These are phyloP conservation scores for Abrostola triplasia DNA, from an alignment of 2,888 invertebrate genomes.

Conservation along the genomic window DNA sequence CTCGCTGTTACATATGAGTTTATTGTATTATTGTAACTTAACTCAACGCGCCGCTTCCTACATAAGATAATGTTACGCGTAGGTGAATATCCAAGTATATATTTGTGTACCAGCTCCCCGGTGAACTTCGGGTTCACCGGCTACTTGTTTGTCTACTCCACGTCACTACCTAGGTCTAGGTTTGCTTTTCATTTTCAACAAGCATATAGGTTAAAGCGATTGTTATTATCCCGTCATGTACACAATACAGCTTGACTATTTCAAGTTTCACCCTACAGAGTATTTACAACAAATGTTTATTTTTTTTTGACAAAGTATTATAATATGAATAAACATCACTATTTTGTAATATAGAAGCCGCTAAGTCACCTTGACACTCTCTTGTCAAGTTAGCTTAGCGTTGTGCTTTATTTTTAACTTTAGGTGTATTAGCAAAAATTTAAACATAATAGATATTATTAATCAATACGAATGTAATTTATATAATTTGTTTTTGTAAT, in stretches of 20 bases:
- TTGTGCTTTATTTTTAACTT: constrained; percentile 34
- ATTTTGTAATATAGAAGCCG: constrained; percentile 22
- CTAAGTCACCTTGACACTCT: neutral
- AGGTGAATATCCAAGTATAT: constrained; percentile 5
- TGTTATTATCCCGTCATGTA: constrained; percentile 18
- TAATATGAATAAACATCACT: constrained; percentile 12
- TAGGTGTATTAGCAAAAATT: constrained; percentile 35
- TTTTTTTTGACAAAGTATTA: constrained; percentile 28
- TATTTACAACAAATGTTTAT: constrained; percentile 10
- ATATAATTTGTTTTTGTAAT: constrained; percentile 18
- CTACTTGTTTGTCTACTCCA: constrained; percentile 37
- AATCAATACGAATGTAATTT: constrained; percentile 39
- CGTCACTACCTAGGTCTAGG: constrained; percentile 11
- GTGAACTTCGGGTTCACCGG: constrained; percentile 11
- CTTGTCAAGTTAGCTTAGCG: constrained; percentile 18
- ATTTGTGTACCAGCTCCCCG: constrained; percentile 10
- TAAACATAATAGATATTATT: constrained; percentile 15
- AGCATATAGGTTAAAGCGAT: constrained; percentile 10
- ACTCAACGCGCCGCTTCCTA: constrained; percentile 29
- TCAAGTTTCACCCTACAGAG: constrained; percentile 7
- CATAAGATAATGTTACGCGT: constrained; percentile 15
- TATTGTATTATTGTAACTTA: constrained; percentile 18
- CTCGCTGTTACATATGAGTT: constrained; percentile 13
- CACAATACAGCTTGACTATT: constrained; percentile 21
- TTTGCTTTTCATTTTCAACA: constrained; percentile 6